Evolutionary conservation across 2,888 invertebrate genomes (phyloP).

Genomic region (Heliconius ethilla): DNA sequence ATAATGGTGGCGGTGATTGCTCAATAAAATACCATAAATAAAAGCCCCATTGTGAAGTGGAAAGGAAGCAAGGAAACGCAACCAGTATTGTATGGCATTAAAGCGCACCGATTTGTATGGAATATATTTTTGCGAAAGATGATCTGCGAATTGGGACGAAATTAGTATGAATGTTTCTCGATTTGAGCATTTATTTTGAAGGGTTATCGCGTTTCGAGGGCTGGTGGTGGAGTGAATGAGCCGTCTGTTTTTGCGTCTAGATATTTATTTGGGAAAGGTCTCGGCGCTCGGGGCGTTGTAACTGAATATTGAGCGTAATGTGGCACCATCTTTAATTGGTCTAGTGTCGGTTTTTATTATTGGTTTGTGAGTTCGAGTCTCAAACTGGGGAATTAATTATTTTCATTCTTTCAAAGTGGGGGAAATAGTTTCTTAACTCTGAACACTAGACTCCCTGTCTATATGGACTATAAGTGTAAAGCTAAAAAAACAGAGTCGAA

Average conservation of each 20-base stretch:
- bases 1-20: constrained; percentile 62
- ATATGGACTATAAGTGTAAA: too few relatives aligned
- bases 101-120: constrained; percentile 69
- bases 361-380: not conserved
- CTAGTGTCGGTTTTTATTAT: not conserved
- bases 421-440: too few relatives aligned
- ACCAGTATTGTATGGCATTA: constrained; percentile 59
- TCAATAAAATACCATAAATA: constrained; percentile 52
- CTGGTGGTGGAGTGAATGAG: constrained; percentile 39
- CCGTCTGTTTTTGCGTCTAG: constrained; percentile 36
- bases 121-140: constrained; percentile 50
- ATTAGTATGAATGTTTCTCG: constrained; percentile 66
- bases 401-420: too few relatives aligned
- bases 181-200: constrained; percentile 46
- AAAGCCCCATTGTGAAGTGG: constrained; percentile 56
- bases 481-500: too few relatives aligned
- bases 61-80: constrained; percentile 55
- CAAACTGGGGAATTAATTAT: not conserved
- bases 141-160: constrained; percentile 72
- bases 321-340: constrained; percentile 8
- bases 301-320: constrained; percentile 5
- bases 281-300: not conserved
- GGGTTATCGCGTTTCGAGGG: constrained; percentile 61
- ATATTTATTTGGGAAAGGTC: constrained; percentile 9
- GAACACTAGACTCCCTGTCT: too few relatives aligned